Base-by-base conservation (phyloP, 2,113 vertebrate species). In the Indicator maculatus region DNA sequence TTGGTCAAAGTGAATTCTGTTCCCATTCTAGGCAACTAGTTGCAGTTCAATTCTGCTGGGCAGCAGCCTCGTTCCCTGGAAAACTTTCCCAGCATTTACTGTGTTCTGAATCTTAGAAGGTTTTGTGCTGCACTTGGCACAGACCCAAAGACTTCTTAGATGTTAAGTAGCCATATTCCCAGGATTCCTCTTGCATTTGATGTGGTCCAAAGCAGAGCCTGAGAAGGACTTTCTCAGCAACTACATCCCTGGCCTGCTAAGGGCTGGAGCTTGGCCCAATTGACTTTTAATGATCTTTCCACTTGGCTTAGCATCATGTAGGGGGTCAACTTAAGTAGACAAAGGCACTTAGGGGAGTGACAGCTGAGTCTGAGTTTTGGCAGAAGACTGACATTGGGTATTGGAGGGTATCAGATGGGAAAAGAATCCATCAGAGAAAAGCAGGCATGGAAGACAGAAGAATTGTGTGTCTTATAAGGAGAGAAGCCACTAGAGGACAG, bases 21-120 rank as follows among this genome's bases (percentile, higher is more conserved):
- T 73, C 70, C 28, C 12, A 12, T 45, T 67, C 0, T 0, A 2
- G 21, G n/a, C 50, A 74, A 7, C 50, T 58, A 65, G 3, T 47
- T 95, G 52, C 36, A 20, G 8, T 65, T 31, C 16, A 31, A 28
- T 24, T 33, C 71, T 28, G 31, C 28, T 63, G 10, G 13, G 12
- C 8, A 4, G 20, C n/a, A 74, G 30, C 24, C 30, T 67, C 31
- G 21, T 5, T 91, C n/a, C 21, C 67, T 27, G 10, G 45, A 77
- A 41, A 91, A 21, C 15, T 47, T 73, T 74, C 15, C 28, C 26
- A 71, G 45, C 14, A 38, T 66, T 88, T 80, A 59, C 31, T 30
- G 16, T 30, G 4, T 61, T 87, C 30, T 38, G 12, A 88, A 31
- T 38, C 78, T 82, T 66, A 45, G 45, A 27, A 80, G 56, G 36